phyloP scores from a whole-genome alignment of 2,888 invertebrate genomes.

The Biston betularia region DNA sequence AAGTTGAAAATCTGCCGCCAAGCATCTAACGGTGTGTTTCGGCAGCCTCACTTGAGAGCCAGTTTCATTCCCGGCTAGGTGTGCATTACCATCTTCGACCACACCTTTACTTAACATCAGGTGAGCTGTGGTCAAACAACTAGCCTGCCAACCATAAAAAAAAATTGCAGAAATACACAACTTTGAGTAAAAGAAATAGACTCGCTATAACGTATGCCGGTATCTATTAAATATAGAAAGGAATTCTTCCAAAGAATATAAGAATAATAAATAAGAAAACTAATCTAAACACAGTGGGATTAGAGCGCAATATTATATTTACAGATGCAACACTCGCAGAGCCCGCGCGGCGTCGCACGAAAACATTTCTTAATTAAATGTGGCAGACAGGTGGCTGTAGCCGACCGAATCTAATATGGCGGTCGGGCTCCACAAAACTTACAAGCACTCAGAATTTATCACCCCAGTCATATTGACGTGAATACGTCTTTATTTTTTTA shows the following conservation, averaged over 20 bases:
- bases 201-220: neutral
- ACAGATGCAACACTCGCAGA: conserved; percentile 59
- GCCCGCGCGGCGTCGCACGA: conserved; percentile 54
- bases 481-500: too few relatives aligned
- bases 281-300: conserved; percentile 51
- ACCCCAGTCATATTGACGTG: too few relatives aligned
- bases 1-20: too few relatives aligned
- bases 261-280: conserved; percentile 43
- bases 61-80: too few relatives aligned
- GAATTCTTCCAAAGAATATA: conserved; percentile 8
- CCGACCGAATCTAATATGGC: conserved; percentile 67
- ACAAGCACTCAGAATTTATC: neutral
- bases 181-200: too few relatives aligned
- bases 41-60: too few relatives aligned
- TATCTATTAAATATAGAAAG: neutral
- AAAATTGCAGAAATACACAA: too few relatives aligned
- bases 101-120: too few relatives aligned
- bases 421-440: neutral
- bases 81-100: too few relatives aligned
- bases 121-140: too few relatives aligned
- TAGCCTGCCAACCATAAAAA: too few relatives aligned
- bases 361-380: conserved; percentile 77
- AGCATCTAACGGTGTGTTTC: too few relatives aligned
- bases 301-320: conserved; percentile 54
- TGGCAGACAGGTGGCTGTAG: conserved; percentile 65